Evolutionary conservation across 1,140 invertebrate genomes (phyloP).

Genomic region (Halictus rubicundus): DNA sequence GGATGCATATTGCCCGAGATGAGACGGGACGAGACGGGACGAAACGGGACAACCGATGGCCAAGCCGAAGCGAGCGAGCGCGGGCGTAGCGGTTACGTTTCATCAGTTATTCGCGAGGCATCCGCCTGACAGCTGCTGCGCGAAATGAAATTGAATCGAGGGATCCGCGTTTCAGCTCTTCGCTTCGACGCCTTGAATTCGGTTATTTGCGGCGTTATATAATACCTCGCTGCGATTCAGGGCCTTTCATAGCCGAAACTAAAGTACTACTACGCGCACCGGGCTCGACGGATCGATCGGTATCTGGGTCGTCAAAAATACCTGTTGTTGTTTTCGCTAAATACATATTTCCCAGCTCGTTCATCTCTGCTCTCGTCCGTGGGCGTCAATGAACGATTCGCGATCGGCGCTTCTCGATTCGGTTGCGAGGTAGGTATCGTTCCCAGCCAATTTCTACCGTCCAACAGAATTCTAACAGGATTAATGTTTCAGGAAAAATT

Average conservation of each 20-base stretch:
- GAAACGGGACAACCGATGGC: too few relatives aligned
- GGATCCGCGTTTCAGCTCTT: slow-evolving; percentile 1
- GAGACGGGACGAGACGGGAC: too few relatives aligned
- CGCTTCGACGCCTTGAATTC: not conserved
- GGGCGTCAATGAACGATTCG: not conserved
- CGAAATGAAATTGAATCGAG: slow-evolving; percentile 40
- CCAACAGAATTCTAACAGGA: too few relatives aligned
- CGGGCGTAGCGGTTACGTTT: not conserved
- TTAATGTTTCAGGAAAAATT: too few relatives aligned
- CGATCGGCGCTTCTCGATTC: too few relatives aligned
- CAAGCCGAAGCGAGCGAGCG: too few relatives aligned
- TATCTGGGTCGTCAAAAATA: slow-evolving; percentile 4
- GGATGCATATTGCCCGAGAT: too few relatives aligned
- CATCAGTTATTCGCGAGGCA: slow-evolving; percentile 29
- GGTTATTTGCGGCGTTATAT: not conserved
- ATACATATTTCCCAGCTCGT: not conserved
- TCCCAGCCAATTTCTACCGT: too few relatives aligned
- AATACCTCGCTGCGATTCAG: slow-evolving; percentile 9
- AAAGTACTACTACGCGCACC: not conserved
- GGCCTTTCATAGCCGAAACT: too few relatives aligned
- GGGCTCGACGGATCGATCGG: not conserved
- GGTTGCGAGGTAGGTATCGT: too few relatives aligned
- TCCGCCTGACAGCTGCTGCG: slow-evolving; percentile 30
- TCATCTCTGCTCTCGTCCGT: not conserved
- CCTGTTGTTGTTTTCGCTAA: not conserved